Evolutionary conservation across 2,797 vertebrate species (phyloP).

Genomic region (Acanthurus tractus): DNA sequence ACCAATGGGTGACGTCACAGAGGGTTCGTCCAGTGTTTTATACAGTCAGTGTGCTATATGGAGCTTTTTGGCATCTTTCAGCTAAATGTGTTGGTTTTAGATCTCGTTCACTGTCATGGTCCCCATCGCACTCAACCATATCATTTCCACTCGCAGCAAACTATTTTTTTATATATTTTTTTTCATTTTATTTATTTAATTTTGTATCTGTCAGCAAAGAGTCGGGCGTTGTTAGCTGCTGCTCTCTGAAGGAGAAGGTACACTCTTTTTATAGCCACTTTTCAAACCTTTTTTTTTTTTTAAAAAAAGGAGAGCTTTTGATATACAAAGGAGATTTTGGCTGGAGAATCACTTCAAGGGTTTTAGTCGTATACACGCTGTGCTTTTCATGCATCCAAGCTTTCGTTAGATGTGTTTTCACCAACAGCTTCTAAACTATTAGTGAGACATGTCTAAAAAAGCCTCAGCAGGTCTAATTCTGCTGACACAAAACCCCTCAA

Average conservation of each 20-base stretch:
- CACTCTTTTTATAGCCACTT: conserved; percentile 31
- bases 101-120: no score
- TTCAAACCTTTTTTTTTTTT: conserved; percentile 43
- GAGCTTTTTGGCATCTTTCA: background rate
- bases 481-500: conserved; percentile 29
- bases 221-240: conserved; percentile 24
- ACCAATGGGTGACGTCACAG: no score
- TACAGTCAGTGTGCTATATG: no score
- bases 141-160: background rate
- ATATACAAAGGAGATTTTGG: conserved; percentile 8
- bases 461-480: conserved; percentile 27
- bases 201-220: conserved; percentile 33
- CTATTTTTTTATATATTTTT: background rate
- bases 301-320: conserved; percentile 7
- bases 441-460: conserved; percentile 26
- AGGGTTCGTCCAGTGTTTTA: no score
- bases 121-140: background rate
- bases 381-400: conserved; percentile 39
- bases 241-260: conserved; percentile 37
- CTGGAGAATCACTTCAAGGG: conserved; percentile 39
- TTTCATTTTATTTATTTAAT: background rate
- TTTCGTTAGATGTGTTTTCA: conserved; percentile 42
- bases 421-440: conserved; percentile 26
- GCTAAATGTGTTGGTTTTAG: background rate
- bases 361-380: conserved; percentile 26